Conservation (phyloP, 2,797 vertebrate species). For the Sarcophilus harrisii region DNA sequence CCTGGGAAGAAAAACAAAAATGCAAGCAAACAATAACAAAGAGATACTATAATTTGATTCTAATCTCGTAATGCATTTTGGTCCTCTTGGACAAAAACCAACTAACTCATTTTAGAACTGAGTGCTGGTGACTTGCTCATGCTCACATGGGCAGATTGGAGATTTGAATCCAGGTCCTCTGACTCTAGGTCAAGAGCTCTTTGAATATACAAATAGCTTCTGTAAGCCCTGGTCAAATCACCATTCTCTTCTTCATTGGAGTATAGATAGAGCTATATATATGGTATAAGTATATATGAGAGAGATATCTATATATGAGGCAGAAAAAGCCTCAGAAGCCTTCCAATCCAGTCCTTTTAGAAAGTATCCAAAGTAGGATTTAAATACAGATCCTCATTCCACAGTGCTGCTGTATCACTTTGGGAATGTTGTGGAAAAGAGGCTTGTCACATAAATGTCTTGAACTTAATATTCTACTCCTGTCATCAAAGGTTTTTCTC, state of each 20-base stretch:
- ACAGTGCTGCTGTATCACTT: neutral
- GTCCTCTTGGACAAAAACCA: neutral
- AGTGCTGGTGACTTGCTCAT: neutral
- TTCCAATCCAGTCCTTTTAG: neutral
- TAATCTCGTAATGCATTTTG: too few species aligned
- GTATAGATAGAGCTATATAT: neutral
- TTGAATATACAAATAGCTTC: slow-evolving; percentile 44
- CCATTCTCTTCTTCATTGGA: neutral
- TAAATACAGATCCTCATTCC: neutral
- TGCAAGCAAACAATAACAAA: too few species aligned
- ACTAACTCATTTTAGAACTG: neutral
- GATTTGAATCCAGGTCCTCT: neutral
- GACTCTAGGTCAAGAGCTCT: neutral
- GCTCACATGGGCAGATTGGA: neutral
- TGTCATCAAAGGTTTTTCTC: slow-evolving; percentile 23
- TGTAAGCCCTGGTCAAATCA: slow-evolving; percentile 4
- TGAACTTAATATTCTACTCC: neutral
- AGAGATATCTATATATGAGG: too few species aligned
- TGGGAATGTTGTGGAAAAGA: neutral
- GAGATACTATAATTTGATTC: too few species aligned
- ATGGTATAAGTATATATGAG: too few species aligned
- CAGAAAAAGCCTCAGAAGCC: neutral
- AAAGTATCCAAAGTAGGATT: neutral
- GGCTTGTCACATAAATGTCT: neutral
- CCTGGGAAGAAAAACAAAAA: too few species aligned